These are phyloP conservation scores for Bolinopsis microptera DNA, from an alignment of 37 sponge, comb jelly and placozoan genomes.

Conservation along the genomic window DNA sequence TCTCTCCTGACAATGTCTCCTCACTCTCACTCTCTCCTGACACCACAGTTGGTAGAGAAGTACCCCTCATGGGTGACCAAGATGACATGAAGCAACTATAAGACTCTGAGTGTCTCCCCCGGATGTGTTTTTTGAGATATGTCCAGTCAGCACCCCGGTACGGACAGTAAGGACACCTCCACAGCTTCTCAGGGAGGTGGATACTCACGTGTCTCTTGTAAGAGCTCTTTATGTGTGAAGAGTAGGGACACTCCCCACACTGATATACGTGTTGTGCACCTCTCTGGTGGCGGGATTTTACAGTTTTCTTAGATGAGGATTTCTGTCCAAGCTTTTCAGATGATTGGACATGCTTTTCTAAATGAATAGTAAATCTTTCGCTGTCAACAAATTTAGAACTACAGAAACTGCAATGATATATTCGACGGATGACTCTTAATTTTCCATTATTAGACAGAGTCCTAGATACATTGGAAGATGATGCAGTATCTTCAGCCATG, in stretches of 20 bases:
- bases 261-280: too few species aligned
- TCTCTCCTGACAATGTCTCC: too few species aligned
- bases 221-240: neutral
- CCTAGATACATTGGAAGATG: neutral
- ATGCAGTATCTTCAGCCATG: neutral
- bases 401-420: neutral
- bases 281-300: too few species aligned
- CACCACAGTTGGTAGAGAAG: neutral
- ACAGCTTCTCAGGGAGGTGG: neutral
- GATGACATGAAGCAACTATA: neutral
- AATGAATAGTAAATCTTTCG: neutral
- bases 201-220: neutral
- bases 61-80: too few species aligned
- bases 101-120: neutral
- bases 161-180: conserved; percentile 7
- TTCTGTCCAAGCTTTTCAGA: too few species aligned
- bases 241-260: neutral
- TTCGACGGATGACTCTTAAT: neutral
- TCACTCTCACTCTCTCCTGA: neutral
- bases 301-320: too few species aligned
- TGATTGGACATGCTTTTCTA: neutral
- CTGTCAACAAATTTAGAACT: neutral
- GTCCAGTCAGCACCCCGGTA: conserved; percentile 10
- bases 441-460: too few species aligned
- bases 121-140: conserved; percentile 19